Conservation (phyloP, 2,888 invertebrate species). For the Platynereis dumerilii region DNA sequence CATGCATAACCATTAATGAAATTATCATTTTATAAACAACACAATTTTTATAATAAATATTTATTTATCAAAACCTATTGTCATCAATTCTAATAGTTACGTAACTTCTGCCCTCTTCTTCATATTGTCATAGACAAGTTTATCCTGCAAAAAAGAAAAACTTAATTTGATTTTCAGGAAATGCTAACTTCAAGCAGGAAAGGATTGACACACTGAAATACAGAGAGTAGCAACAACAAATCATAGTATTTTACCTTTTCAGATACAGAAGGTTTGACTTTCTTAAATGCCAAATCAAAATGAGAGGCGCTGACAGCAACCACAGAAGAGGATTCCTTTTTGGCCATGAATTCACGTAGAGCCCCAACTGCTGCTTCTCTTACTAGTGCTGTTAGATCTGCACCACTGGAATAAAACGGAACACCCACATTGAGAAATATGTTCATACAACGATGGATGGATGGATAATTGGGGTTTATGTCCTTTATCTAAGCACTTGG, state of each 20-base stretch:
- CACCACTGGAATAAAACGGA: slow-evolving; percentile 70
- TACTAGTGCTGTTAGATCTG: slow-evolving; percentile 89
- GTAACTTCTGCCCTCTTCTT: slow-evolving; percentile 63
- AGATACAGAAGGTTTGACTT: slow-evolving; percentile 87
- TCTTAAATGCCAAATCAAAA: slow-evolving; percentile 77
- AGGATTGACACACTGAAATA: no score
- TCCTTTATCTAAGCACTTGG: no score
- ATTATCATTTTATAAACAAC: no score
- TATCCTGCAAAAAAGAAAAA: slow-evolving; percentile 68
- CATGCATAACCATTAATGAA: no score
- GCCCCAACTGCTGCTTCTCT: slow-evolving; percentile 85
- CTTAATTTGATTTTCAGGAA: neutral
- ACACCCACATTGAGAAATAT: neutral
- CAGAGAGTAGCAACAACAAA: no score
- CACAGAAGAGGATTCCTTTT: neutral
- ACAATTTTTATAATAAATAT: no score
- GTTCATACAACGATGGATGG: neutral
- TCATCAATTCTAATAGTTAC: neutral
- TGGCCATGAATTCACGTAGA: slow-evolving; percentile 75
- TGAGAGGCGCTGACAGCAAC: slow-evolving; percentile 73
- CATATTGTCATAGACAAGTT: slow-evolving; percentile 78
- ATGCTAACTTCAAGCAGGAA: no score
- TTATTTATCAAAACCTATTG: no score
- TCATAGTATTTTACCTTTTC: slow-evolving; percentile 45
- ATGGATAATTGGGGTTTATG: no score